phyloP scores from a whole-genome alignment of 2,113 vertebrate genomes.

The Amphiprion ocellaris region DNA sequence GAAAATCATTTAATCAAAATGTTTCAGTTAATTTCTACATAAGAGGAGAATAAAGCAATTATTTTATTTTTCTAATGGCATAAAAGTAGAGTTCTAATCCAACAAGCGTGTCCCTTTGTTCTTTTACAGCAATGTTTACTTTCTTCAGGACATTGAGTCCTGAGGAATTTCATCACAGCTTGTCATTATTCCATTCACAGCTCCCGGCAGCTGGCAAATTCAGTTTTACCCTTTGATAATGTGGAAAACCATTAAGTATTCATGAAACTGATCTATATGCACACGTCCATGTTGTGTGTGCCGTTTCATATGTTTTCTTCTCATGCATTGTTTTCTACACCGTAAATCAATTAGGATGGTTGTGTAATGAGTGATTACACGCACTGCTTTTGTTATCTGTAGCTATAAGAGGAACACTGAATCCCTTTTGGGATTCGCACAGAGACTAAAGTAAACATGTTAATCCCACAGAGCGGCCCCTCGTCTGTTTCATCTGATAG shows the following conservation, averaged over 20 bases:
- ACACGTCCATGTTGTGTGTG: conserved; percentile 53
- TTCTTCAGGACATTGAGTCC: conserved; percentile 55
- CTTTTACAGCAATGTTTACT: conserved; percentile 55
- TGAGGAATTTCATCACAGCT: conserved; percentile 73
- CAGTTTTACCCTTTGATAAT: conserved; percentile 80
- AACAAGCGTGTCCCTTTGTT: conserved; percentile 54
- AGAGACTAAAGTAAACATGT: conserved; percentile 67
- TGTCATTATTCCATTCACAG: conserved; percentile 76
- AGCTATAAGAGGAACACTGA: conserved; percentile 55
- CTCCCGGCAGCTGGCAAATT: conserved; percentile 75
- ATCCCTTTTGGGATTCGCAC: conserved; percentile 55
- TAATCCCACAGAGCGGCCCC: conserved; percentile 66
- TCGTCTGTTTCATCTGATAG: conserved; percentile 67
- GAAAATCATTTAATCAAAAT: conserved; percentile 10
- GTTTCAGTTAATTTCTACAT: conserved; percentile 11
- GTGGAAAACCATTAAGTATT: conserved; percentile 80
- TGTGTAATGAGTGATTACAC: conserved; percentile 72
- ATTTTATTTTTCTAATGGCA: neutral
- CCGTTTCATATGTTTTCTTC: conserved; percentile 46
- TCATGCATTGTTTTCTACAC: conserved; percentile 41
- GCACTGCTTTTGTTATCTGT: conserved; percentile 60
- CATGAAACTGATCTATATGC: conserved; percentile 72
- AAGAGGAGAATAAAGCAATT: conserved; percentile 1
- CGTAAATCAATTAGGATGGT: conserved; percentile 68
- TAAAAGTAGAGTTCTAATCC: conserved; percentile 7